A percentile compares a stretch with the other conserved stretches of the same genome.
Conservation (phyloP, 2,113 vertebrate species). For the Pachycephala philippinensis region DNA sequence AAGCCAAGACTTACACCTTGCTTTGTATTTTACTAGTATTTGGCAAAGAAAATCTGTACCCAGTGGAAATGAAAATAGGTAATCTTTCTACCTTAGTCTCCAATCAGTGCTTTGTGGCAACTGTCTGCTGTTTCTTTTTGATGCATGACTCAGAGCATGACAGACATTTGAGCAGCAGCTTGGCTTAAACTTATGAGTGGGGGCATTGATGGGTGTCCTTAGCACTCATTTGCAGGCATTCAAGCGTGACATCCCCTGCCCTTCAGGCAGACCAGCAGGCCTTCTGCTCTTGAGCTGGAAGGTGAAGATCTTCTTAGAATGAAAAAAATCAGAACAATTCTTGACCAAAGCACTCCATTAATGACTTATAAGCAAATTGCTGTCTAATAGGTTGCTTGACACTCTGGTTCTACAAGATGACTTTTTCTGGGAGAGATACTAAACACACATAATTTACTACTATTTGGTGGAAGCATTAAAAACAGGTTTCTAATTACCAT, state of each 20-base stretch:
- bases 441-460: background rate
- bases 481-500: background rate
- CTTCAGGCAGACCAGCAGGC: background rate
- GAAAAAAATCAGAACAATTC: background rate
- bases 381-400: background rate
- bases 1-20: background rate
- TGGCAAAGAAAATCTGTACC: background rate
- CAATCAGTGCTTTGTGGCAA: background rate
- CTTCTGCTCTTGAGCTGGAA: background rate
- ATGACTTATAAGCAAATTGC: background rate
- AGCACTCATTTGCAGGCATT: background rate
- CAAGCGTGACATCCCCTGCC: background rate
- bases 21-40: background rate
- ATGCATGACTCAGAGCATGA: background rate
- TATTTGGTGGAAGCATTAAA: background rate
- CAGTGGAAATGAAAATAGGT: background rate
- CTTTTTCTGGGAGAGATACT: background rate
- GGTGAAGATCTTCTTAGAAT: background rate
- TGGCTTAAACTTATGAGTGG: background rate
- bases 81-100: background rate
- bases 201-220: background rate
- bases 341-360: background rate
- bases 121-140: background rate
- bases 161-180: constrained; percentile 10
- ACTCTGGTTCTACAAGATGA: background rate